Base-by-base conservation (phyloP, 2,888 invertebrate genomes). In the Polymixis lichenea region DNA sequence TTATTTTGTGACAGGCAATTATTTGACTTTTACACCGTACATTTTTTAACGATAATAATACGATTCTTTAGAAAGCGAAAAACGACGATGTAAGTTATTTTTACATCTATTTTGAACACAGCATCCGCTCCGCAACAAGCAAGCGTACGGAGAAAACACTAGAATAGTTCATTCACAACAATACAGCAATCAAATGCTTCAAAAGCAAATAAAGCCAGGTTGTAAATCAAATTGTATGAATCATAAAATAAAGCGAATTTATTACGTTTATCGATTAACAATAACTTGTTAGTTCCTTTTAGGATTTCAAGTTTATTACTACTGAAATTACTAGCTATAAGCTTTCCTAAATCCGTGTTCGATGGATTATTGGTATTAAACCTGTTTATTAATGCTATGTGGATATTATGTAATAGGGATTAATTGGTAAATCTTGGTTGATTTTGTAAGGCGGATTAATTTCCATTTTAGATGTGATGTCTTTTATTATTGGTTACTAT, bases 121-220 rank as follows among this genome's bases (percentile, higher is more conserved):
- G 8, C 32, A 67, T 69, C 28, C 51, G 13, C 46, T 28, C 51
- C 2, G n/a, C 61, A 67, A 67, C 56, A 70, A 22, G 28, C 55
- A 32, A 8, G 56, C n/a, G 17, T 73, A 71, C 58, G 32, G 56
- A 32, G n/a, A 64, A 60, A 58, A 51, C 28, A 71, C 1, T 7
- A 61, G 11, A 61, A 69, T 28, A 71, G 28, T 73, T 49, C 22
- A 43, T 86, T 72, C 49, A 61, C 43, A 71, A 78, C 70, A 86
- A 77, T 81, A 80, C 8, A 80, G 53, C 72, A 84, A 78, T 84
- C 66, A 84, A 82, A 58, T 55, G 64, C 13, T 77, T 71, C 58
- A 71, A 78, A 80, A 68, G 51, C 51, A 66, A 78, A 65, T 78
- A 78, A 84, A 72, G 11, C 28, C 22, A 32, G 32, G 38, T 25